These are phyloP conservation scores for Melieria picta DNA, from an alignment of 2,888 invertebrate genomes.

Conservation along the genomic window DNA sequence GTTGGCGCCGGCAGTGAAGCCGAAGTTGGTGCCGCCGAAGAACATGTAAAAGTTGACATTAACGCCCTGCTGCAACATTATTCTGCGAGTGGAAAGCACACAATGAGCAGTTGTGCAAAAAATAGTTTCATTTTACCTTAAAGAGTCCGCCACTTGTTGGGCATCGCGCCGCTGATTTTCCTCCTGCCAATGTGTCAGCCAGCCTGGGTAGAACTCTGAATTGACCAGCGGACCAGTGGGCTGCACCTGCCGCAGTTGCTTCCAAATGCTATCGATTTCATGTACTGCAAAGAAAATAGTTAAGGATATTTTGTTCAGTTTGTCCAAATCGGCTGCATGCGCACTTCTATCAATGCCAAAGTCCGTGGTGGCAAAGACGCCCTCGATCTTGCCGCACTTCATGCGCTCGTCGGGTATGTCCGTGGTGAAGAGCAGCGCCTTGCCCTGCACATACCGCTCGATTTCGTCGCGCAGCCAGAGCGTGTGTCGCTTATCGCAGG, in stretches of 20 bases:
- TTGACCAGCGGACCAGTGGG: conserved; percentile 86
- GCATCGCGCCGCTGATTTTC: conserved; percentile 70
- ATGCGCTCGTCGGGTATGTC: conserved; percentile 73
- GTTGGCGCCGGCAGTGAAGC: conserved; percentile 72
- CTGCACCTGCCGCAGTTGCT: conserved; percentile 68
- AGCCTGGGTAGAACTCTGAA: conserved; percentile 91
- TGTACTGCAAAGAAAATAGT: conserved; percentile 46
- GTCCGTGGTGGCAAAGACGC: conserved; percentile 81
- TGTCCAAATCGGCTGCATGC: conserved; percentile 24
- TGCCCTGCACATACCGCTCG: conserved; percentile 54
- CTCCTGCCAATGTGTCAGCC: conserved; percentile 90
- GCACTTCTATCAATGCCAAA: conserved; percentile 72
- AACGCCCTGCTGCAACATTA: conserved; percentile 49
- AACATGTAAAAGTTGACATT: conserved; percentile 92
- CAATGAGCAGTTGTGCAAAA: not conserved
- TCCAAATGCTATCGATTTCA: conserved; percentile 65
- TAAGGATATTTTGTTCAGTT: not conserved
- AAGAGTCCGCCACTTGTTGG: conserved; percentile 68
- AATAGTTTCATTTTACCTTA: conserved; percentile 53
- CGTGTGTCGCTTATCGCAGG: conserved; percentile 78
- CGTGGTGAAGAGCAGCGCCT: conserved; percentile 80
- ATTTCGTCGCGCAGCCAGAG: conserved; percentile 75
- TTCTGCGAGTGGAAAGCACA: not conserved
- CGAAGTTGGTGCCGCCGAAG: conserved; percentile 88
- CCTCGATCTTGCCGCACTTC: conserved; percentile 75